A percentile compares a stretch with the other conserved stretches of the same genome.
Conservation (phyloP, 1,140 invertebrate genomes). For the Anastatus disparis region DNA sequence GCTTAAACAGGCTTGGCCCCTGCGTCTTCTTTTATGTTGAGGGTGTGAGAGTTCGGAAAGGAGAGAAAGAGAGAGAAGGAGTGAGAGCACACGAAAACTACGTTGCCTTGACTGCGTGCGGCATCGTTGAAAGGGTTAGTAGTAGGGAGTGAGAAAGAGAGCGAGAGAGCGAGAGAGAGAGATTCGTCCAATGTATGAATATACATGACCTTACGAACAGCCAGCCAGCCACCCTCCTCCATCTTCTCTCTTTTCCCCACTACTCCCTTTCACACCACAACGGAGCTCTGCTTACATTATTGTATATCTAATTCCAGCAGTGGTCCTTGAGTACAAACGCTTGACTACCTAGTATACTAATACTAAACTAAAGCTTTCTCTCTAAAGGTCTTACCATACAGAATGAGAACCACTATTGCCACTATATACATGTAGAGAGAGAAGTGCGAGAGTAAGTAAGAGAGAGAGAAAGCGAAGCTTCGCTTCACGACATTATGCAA, state of each 20-base stretch:
- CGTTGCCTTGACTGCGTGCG: too few relatives aligned
- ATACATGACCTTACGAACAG: conserved; percentile 66
- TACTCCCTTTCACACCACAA: conserved; percentile 66
- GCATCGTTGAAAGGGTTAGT: conserved; percentile 29
- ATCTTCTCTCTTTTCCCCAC: too few relatives aligned
- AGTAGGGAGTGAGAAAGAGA: conserved; percentile 12
- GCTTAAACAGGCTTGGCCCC: conserved; percentile 33
- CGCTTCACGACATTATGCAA: conserved; percentile 64
- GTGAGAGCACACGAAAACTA: conserved; percentile 24
- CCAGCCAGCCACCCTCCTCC: too few relatives aligned
- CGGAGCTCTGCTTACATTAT: conserved; percentile 68
- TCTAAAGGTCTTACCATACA: too few relatives aligned
- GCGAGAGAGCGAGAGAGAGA: conserved; percentile 42
- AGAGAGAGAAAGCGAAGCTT: conserved; percentile 52
- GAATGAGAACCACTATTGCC: too few relatives aligned
- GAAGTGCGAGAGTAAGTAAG: background rate
- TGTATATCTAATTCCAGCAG: conserved; percentile 67
- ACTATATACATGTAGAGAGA: too few relatives aligned
- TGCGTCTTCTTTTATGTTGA: conserved; percentile 52
- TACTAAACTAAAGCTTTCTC: too few relatives aligned
- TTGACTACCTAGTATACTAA: too few relatives aligned
- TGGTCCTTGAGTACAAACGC: background rate
- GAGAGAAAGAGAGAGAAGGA: conserved; percentile 46
- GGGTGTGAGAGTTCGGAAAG: conserved; percentile 39
- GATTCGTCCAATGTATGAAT: conserved; percentile 64